phyloP scores from a whole-genome alignment of 2,888 invertebrate species.

The Chrysolina americana region DNA sequence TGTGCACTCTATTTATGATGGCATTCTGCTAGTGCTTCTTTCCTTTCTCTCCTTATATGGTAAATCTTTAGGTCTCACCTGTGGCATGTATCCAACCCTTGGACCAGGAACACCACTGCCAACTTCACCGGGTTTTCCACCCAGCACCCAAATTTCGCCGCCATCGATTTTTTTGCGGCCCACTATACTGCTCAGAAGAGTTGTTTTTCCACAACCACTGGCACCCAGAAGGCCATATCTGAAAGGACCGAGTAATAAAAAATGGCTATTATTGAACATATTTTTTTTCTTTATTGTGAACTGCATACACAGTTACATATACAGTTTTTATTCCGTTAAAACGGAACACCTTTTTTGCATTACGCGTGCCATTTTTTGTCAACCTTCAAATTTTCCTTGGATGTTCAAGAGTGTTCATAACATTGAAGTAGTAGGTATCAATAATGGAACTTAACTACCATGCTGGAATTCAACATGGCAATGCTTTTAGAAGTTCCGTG shows the following conservation, averaged over 20 bases:
- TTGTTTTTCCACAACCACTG: slow-evolving; percentile 93
- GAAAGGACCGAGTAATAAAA: slow-evolving; percentile 54
- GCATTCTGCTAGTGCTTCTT: not conserved
- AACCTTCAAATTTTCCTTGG: not conserved
- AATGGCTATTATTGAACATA: no score
- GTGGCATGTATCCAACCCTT: slow-evolving; percentile 79
- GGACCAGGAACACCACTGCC: slow-evolving; percentile 91
- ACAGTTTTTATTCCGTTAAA: no score
- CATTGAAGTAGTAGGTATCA: no score
- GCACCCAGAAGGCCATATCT: slow-evolving; percentile 94
- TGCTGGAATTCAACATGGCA: no score
- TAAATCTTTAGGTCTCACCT: slow-evolving; percentile 44
- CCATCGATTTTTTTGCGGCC: slow-evolving; percentile 84
- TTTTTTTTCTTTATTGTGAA: no score
- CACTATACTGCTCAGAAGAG: slow-evolving; percentile 87
- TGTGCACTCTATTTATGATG: not conserved
- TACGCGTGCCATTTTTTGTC: no score
- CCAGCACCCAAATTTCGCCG: slow-evolving; percentile 89
- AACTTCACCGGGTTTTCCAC: slow-evolving; percentile 84
- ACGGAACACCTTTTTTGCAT: no score
- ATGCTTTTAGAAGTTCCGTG: not conserved
- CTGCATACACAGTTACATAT: no score
- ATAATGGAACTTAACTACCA: no score
- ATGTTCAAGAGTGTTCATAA: no score
- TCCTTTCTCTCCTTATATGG: not conserved